Conservation (phyloP, 2,888 invertebrate species). For the Pocota personata region DNA sequence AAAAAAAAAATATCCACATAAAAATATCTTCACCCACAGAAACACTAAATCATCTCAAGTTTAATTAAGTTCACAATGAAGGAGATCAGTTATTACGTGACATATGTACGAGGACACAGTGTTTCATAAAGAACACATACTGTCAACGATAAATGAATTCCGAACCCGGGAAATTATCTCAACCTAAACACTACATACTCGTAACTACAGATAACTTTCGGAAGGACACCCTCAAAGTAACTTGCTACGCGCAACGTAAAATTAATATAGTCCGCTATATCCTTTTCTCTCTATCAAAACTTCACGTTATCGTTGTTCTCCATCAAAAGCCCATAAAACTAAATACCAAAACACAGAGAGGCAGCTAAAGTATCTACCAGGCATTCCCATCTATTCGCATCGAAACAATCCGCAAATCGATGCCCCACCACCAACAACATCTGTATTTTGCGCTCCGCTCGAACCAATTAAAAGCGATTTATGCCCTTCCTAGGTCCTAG, state of each 20-base stretch:
- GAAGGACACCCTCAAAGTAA: background rate
- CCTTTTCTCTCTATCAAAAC: constrained; percentile 30
- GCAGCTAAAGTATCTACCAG: background rate
- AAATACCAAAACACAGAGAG: constrained; percentile 11
- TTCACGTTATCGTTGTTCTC: constrained; percentile 34
- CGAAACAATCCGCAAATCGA: constrained; percentile 55
- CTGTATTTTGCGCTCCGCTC: constrained; percentile 28
- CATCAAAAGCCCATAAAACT: constrained; percentile 55
- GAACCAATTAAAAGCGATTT: constrained; percentile 70
- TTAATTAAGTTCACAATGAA: constrained; percentile 1
- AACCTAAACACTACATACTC: background rate
- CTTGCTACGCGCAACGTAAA: background rate
- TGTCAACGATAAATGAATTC: background rate
- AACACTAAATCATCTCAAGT: background rate
- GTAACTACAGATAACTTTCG: background rate
- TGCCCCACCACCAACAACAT: constrained; percentile 20
- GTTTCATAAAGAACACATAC: background rate
- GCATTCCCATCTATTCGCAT: background rate
- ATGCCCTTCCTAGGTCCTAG: constrained; percentile 31
- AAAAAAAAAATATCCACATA: background rate
- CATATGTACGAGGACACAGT: background rate
- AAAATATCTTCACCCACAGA: background rate
- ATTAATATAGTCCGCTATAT: constrained; percentile 36
- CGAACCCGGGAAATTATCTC: background rate
- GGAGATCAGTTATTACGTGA: background rate